These are phyloP conservation scores for Ernsta delagoae DNA, from an alignment of 2,888 invertebrate genomes.

Conservation along the genomic window DNA sequence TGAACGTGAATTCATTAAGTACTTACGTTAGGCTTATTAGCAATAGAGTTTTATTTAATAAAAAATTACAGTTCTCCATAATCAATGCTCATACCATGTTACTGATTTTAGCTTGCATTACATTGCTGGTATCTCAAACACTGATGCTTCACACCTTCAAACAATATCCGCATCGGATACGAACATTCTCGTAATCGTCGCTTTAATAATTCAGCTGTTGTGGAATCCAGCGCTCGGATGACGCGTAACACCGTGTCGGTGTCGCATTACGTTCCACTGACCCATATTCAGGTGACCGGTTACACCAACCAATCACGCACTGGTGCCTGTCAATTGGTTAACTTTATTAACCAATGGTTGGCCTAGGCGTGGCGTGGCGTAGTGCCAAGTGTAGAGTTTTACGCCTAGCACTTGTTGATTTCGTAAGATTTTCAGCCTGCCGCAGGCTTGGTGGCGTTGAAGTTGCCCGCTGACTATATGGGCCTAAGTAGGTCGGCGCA, in stretches of 20 bases:
- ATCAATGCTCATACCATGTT: too few species aligned
- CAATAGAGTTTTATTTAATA: too few species aligned
- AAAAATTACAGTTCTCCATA: too few species aligned
- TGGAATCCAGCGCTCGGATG: slow-evolving; percentile 27
- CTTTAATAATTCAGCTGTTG: slow-evolving; percentile 22
- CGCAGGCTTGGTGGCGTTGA: slow-evolving; percentile 29
- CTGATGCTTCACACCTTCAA: neutral
- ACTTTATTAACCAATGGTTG: slow-evolving; percentile 82
- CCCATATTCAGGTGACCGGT: slow-evolving; percentile 73
- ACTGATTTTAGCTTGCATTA: too few species aligned
- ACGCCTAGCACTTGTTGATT: slow-evolving; percentile 72
- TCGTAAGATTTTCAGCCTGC: slow-evolving; percentile 47
- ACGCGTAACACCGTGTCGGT: slow-evolving; percentile 24
- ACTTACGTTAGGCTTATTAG: too few species aligned
- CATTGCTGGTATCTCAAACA: slow-evolving; percentile 6
- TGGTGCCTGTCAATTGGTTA: slow-evolving; percentile 82
- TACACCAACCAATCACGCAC: slow-evolving; percentile 73
- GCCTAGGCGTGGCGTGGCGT: slow-evolving; percentile 83
- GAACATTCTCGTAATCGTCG: slow-evolving; percentile 1
- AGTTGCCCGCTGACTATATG: slow-evolving; percentile 15
- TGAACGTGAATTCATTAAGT: too few species aligned
- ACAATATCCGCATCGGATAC: neutral
- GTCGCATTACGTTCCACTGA: slow-evolving; percentile 53
- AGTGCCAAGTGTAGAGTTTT: slow-evolving; percentile 75
- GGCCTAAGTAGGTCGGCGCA: slow-evolving; percentile 24